Base-by-base conservation (phyloP, 2,888 invertebrate species). In the Drosophila rubida region DNA sequence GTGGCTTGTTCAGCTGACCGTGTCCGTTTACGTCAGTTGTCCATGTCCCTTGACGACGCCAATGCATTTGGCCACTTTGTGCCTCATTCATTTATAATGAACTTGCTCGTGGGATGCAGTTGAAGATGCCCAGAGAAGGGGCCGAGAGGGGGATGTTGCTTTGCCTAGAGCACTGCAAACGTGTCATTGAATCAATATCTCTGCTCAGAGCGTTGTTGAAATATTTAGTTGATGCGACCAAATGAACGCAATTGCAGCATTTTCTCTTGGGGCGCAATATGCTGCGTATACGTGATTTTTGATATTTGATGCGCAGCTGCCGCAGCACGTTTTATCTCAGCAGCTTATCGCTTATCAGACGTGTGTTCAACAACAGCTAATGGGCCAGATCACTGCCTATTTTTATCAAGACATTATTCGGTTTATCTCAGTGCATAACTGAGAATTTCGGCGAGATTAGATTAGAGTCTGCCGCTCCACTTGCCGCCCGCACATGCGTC, bases 261-360 rank as follows among this genome's bases (percentile, higher is more conserved):
- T 61, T 61, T 48, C 50, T 42, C 23, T 42, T 49, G 42, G 16
- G 27, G 1, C 37, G 27, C 0, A 32, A 14, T 16, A 14, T 42
- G 32, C 37, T 32, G 41, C 69, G 83, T 59, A 79, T 83, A 80
- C 84, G 84, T 79, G 54, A 72, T 80, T 62, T 64, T 54, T 60
- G 30, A 59, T 61, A 53, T 37, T 49, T 41, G 22, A 49, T 58
- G 39, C n/a, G 54, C 37, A 41, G 25, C 37, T 51, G 13, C 44
- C 19, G 53, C 39, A 61, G 5, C 42, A 70, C 44, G 37, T 46
- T 64, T 48, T 66, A 63, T 57, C 63, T 59, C 41, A 16, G n/a
- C 49, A 30, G 16, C 25, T 58, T 60, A 55, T 48, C 22, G 19
- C 41, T 22, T 45, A 55, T 63, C 60, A 55, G 27, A 22, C 35